These are phyloP conservation scores for Centropus unirufus DNA, from an alignment of 2,113 vertebrate species.

Conservation along the genomic window DNA sequence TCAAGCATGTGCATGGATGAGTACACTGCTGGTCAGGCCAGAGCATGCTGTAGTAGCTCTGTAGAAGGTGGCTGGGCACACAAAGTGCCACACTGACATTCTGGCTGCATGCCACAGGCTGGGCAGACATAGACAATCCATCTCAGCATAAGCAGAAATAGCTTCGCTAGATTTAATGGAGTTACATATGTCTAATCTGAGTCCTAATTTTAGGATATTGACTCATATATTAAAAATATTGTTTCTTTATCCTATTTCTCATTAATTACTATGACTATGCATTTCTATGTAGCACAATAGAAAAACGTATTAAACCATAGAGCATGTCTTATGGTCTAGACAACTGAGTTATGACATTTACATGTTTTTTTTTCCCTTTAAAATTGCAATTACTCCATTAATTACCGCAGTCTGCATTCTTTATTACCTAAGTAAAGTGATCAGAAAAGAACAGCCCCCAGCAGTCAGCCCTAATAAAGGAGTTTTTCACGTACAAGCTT, in stretches of 20 bases:
- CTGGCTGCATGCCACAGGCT: background rate
- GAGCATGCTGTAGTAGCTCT: background rate
- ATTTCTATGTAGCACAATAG: background rate
- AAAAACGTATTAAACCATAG: background rate
- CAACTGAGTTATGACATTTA: background rate
- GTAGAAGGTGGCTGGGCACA: background rate
- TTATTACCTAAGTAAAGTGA: conserved; percentile 4
- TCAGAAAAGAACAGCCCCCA: background rate
- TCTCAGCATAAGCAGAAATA: background rate
- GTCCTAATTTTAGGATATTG: background rate
- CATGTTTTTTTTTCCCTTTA: background rate
- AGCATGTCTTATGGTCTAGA: background rate
- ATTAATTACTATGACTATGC: background rate
- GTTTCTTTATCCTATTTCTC: background rate
- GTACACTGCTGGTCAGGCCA: background rate
- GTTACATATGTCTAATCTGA: background rate
- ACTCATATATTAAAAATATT: background rate
- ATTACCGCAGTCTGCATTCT: background rate
- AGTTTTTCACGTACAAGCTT: background rate
- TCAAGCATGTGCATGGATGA: background rate
- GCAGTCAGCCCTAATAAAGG: background rate
- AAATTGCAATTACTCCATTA: background rate
- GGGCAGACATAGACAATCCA: background rate
- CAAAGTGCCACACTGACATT: background rate
- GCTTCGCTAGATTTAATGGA: background rate